These are phyloP conservation scores for Garra rufa DNA, from an alignment of 2,113 vertebrate genomes.

Conservation along the genomic window DNA sequence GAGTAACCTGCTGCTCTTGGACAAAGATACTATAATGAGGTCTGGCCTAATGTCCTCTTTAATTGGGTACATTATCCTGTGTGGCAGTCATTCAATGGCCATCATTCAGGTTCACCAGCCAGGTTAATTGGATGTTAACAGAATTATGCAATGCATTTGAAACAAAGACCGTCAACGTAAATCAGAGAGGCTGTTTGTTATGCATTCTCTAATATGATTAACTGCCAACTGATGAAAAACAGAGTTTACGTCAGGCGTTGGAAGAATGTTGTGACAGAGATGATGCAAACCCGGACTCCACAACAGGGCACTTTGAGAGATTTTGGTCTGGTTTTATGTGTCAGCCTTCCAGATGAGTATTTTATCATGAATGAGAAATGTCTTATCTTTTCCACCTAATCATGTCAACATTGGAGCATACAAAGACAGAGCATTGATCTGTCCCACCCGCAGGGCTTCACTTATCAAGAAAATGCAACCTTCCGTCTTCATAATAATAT, in stretches of 20 bases:
- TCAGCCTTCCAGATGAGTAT: constrained; percentile 35
- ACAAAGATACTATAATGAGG: constrained; percentile 59
- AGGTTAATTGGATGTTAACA: constrained; percentile 70
- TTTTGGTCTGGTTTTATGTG: constrained; percentile 13
- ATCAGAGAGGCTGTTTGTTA: constrained; percentile 23
- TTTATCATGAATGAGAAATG: constrained; percentile 21
- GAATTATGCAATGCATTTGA: constrained; percentile 56
- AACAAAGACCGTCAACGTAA: neutral
- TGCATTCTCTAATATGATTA: constrained; percentile 27
- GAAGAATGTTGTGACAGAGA: constrained; percentile 26
- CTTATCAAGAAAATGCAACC: neutral
- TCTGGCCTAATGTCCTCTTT: constrained; percentile 56
- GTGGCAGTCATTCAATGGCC: constrained; percentile 52
- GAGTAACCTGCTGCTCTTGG: constrained; percentile 38
- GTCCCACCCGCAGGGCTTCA: neutral
- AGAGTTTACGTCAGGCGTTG: neutral
- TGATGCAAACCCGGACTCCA: neutral
- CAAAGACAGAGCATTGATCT: neutral
- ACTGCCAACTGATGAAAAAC: constrained; percentile 30
- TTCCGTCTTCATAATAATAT: neutral
- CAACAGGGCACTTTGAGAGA: neutral
- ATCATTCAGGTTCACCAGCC: constrained; percentile 62
- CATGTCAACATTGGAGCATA: neutral
- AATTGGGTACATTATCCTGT: constrained; percentile 62
- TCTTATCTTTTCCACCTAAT: constrained; percentile 10